Conservation (phyloP, 2,113 vertebrate genomes). For the Meriones unguiculatus region DNA sequence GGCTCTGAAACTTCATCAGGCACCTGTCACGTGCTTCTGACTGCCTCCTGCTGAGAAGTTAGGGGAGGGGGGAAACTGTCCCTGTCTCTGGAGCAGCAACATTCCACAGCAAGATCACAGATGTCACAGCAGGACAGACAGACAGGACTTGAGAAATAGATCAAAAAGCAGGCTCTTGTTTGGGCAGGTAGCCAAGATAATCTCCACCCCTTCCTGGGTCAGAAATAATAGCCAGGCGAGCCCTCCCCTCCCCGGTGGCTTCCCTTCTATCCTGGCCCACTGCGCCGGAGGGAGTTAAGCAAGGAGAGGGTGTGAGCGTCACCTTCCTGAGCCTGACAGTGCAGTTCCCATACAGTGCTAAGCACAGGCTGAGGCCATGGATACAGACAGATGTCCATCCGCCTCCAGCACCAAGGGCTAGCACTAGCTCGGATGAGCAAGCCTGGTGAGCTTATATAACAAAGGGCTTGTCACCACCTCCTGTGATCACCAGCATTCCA, state of each 20-base stretch:
- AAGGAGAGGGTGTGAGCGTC: not conserved
- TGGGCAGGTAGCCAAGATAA: not conserved
- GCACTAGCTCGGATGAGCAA: constrained; percentile 44
- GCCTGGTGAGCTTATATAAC: constrained; percentile 75
- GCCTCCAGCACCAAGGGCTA: constrained; percentile 41
- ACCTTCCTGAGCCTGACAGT: constrained; percentile 49
- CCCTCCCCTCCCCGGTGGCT: not conserved
- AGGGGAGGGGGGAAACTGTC: constrained; percentile 48
- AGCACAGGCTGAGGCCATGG: not conserved
- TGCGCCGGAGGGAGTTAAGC: not conserved
- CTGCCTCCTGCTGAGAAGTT: constrained; percentile 56
- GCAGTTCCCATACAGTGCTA: constrained; percentile 19
- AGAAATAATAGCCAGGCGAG: not conserved
- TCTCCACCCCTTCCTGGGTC: not conserved
- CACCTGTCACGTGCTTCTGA: constrained; percentile 21
- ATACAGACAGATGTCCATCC: constrained; percentile 66
- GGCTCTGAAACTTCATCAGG: not conserved
- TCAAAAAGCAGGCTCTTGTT: constrained; percentile 30
- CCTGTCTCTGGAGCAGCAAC: constrained; percentile 13
- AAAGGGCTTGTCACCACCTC: constrained; percentile 81
- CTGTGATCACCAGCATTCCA: constrained; percentile 80
- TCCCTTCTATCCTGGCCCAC: not conserved
- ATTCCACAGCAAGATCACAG: not conserved
- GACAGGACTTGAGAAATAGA: not conserved
- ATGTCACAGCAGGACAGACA: not conserved